These are phyloP conservation scores for Pseudanteris insignis DNA, from an alignment of 2,888 invertebrate genomes.

Conservation along the genomic window DNA sequence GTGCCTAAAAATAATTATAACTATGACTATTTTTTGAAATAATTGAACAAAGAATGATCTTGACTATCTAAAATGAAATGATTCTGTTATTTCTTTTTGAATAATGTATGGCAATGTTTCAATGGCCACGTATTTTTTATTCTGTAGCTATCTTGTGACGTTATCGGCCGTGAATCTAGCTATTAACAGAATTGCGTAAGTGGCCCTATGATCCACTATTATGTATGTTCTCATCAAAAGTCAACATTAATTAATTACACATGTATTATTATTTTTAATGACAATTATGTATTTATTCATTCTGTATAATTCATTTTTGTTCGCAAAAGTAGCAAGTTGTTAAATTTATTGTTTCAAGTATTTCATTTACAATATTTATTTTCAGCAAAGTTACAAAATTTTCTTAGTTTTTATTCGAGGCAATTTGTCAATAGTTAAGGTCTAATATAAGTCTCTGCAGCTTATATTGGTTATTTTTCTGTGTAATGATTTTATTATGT, in stretches of 20 bases:
- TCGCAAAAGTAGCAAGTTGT: slow-evolving; percentile 43
- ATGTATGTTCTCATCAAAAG: slow-evolving; percentile 55
- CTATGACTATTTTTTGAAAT: too few relatives aligned
- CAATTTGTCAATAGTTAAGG: too few relatives aligned
- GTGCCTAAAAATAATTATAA: slow-evolving; percentile 35
- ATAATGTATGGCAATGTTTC: slow-evolving; percentile 48
- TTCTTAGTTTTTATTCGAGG: too few relatives aligned
- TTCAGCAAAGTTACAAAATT: too few relatives aligned
- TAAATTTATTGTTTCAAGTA: too few relatives aligned
- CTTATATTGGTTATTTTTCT: too few relatives aligned
- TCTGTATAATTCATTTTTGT: too few relatives aligned
- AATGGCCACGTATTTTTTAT: slow-evolving; percentile 62
- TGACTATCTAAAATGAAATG: slow-evolving; percentile 10
- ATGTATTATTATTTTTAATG: slow-evolving; percentile 1
- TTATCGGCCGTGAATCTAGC: slow-evolving; percentile 92
- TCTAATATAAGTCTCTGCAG: too few relatives aligned
- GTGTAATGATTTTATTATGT: too few relatives aligned
- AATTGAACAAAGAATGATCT: slow-evolving; percentile 12
- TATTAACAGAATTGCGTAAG: slow-evolving; percentile 93
- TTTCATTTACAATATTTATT: too few relatives aligned
- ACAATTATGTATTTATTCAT: slow-evolving; percentile 10
- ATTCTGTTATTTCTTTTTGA: too few relatives aligned
- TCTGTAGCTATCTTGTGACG: slow-evolving; percentile 89
- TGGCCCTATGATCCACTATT: slow-evolving; percentile 68
- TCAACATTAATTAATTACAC: slow-evolving; percentile 42